A percentile compares a stretch with the other conserved stretches of the same genome.
phyloP scores from a whole-genome alignment of 2,888 invertebrate genomes.

The Plagodis dolabraria region DNA sequence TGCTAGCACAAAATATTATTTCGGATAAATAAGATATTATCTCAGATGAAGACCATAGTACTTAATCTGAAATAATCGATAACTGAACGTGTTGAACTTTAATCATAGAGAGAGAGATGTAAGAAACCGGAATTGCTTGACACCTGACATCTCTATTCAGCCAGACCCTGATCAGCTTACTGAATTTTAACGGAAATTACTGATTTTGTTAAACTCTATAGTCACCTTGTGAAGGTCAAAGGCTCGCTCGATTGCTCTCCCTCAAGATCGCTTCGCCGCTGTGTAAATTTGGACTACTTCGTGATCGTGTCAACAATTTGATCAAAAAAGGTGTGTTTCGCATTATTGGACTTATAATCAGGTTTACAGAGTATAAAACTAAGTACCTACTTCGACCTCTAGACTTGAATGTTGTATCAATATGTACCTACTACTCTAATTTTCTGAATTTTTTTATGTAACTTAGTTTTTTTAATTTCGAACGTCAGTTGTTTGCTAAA shows the following conservation, averaged over 20 bases:
- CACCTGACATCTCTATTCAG: no score
- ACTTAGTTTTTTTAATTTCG: no score
- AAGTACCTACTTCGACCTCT: not conserved
- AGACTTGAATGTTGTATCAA: not conserved
- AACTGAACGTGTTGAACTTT: no score
- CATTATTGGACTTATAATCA: constrained; percentile 7
- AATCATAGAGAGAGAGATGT: no score
- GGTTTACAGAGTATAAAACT: constrained; percentile 6
- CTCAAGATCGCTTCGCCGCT: not conserved
- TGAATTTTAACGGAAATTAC: constrained; percentile 6
- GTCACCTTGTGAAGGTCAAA: constrained; percentile 82
- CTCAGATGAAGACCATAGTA: no score
- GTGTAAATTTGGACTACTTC: not conserved
- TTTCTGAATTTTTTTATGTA: constrained; percentile 3
- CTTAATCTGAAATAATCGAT: no score
- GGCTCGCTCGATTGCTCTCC: constrained; percentile 2
- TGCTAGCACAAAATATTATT: no score
- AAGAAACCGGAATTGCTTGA: no score
- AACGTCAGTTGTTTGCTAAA: no score
- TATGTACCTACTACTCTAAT: constrained; percentile 1
- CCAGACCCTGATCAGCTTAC: no score
- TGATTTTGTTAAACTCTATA: constrained; percentile 47
- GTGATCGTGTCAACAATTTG: no score
- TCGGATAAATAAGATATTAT: no score
- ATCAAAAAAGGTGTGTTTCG: constrained; percentile 4